Conservation (phyloP, 2,113 vertebrate species). For the Rhinichthys klamathensis region DNA sequence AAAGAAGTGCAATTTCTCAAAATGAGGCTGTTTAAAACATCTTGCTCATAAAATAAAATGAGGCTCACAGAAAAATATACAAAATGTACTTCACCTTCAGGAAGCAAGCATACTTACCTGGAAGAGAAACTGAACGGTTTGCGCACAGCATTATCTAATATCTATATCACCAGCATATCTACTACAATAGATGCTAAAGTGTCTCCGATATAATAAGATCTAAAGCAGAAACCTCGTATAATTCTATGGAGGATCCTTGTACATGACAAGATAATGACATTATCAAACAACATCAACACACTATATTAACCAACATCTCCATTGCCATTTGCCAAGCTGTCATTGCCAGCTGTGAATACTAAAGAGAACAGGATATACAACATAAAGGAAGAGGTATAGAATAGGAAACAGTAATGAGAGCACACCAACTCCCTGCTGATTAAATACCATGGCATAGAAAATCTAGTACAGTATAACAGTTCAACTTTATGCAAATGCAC, state of each 20-base stretch:
- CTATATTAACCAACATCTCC: slow-evolving; percentile 16
- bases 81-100: background rate
- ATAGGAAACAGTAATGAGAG: background rate
- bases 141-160: background rate
- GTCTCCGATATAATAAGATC: background rate
- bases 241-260: background rate
- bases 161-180: background rate
- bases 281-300: background rate
- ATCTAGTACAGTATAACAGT: background rate
- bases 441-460: background rate
- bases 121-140: background rate
- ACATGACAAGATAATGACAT: background rate
- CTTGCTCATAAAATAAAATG: background rate
- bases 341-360: slow-evolving; percentile 8
- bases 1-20: background rate
- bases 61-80: background rate
- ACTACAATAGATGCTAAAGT: background rate
- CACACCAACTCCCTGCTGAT: background rate
- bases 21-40: background rate
- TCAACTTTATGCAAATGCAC: background rate
- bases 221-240: background rate
- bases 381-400: background rate
- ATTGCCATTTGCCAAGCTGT: background rate
- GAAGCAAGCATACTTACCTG: background rate
- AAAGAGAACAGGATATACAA: background rate